Evolutionary conservation across 1,140 invertebrate species (phyloP).

Genomic region (Chlorops oryzae): DNA sequence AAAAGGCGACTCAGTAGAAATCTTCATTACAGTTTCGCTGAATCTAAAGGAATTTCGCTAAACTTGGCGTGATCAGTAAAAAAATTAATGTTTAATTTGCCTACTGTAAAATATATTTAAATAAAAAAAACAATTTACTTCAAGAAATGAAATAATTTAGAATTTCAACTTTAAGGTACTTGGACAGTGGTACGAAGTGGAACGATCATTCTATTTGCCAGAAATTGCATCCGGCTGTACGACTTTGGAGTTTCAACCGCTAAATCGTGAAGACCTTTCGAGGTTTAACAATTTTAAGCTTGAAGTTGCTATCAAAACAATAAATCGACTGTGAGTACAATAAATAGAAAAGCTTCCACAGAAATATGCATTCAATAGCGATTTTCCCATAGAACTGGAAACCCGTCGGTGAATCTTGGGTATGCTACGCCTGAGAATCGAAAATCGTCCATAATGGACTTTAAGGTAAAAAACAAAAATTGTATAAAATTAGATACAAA

Average conservation of each 20-base stretch:
- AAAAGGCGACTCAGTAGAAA: too few relatives aligned
- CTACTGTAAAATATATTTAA: too few relatives aligned
- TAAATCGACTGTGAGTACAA: conserved; percentile 57
- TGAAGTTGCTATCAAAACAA: conserved; percentile 54
- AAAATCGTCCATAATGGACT: conserved; percentile 46
- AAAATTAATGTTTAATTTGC: too few relatives aligned
- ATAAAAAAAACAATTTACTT: too few relatives aligned
- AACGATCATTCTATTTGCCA: conserved; percentile 63
- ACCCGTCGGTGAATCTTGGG: conserved; percentile 38
- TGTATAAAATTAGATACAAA: too few relatives aligned
- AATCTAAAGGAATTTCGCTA: too few relatives aligned
- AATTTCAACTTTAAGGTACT: conserved; percentile 51
- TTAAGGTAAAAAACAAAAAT: conserved; percentile 40
- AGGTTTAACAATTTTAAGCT: conserved; percentile 48
- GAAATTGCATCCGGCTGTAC: conserved; percentile 63
- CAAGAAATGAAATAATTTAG: conserved; percentile 2
- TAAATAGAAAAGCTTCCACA: too few relatives aligned
- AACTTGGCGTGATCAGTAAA: too few relatives aligned
- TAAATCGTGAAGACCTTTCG: conserved; percentile 47
- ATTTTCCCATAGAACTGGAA: conserved; percentile 32
- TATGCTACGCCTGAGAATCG: conserved; percentile 42
- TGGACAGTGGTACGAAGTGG: conserved; percentile 66
- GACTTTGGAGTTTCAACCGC: conserved; percentile 52
- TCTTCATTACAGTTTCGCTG: too few relatives aligned
- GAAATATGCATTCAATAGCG: neutral